Conservation (phyloP, 2,113 vertebrate species). For the Albula glossodonta region DNA sequence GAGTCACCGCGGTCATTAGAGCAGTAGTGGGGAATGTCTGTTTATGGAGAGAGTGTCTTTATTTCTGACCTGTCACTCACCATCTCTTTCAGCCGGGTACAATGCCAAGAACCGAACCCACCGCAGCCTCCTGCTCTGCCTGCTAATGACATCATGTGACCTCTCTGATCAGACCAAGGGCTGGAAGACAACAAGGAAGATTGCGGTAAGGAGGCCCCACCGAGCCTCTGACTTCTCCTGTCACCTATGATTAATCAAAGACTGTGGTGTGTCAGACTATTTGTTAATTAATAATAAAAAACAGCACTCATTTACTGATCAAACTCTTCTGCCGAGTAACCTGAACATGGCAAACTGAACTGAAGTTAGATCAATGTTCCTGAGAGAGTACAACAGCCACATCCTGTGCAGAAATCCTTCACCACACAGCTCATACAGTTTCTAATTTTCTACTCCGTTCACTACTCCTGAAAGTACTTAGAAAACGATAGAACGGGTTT, state of each 20-base stretch:
- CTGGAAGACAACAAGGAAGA: conserved; percentile 98
- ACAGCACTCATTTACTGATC: too few relatives aligned
- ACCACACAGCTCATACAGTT: too few relatives aligned
- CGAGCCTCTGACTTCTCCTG: neutral
- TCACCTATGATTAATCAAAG: neutral
- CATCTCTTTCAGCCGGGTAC: conserved; percentile 72
- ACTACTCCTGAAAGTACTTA: neutral
- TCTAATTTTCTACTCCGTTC: neutral
- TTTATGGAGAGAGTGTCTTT: neutral
- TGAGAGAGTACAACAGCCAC: neutral
- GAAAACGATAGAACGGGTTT: neutral
- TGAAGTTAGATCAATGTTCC: neutral
- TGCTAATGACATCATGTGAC: conserved; percentile 97
- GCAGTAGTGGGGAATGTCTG: neutral
- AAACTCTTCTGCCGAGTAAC: too few relatives aligned
- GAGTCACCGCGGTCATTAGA: neutral
- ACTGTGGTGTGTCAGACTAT: too few relatives aligned
- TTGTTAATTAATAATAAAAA: too few relatives aligned
- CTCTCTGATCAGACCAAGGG: conserved; percentile 98
- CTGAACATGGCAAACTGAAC: too few relatives aligned
- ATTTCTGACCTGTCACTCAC: neutral
- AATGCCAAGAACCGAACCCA: conserved; percentile 78
- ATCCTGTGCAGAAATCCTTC: too few relatives aligned
- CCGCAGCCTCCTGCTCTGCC: conserved; percentile 85
- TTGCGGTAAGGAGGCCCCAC: conserved; percentile 76